Base-by-base conservation (phyloP, 2,888 invertebrate species). In the Ichneumoninae sp. region DNA sequence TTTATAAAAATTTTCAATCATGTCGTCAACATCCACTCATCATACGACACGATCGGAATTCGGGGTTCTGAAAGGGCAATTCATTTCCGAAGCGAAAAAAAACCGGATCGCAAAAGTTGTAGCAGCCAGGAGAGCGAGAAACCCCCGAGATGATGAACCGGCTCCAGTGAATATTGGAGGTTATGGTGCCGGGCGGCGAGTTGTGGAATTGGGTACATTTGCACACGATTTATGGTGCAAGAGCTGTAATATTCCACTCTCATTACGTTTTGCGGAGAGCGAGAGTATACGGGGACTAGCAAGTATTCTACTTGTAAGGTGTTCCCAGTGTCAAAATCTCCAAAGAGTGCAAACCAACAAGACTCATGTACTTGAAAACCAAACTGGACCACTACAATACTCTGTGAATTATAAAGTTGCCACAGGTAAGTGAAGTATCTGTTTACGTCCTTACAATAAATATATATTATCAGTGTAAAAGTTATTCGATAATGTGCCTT, bases 221-320 rank as follows among this genome's bases (percentile, higher is more conserved):
- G 83, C 60, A 5, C 13, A 68, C 19, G 69, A 81, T 26, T 66
- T 83, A 40, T 83, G 80, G 80, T 83, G 80, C 33, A 60, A 30
- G 26, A 13, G 19, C n/a, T 81, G 76, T 44, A 44, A 83, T 13
- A 68, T n/a, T 66, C 47, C 65, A 44, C 68, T 81, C 36, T 81
- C 76, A 16, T 50, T 83, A 26, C 70, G 76, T 57, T 44, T 19
- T 40, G 47, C 76, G 2, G 30, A 66, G 30, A 44, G 65, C 30
- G 65, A 83, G n/a, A 33, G 50, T n/a, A 70, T 36, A 13, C 8
- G 30, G 7, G 81, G 70, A 44, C 50, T 83, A 6, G 70, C 83
- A 30, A 30, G 4, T 30, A 63, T 68, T 44, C 7, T 81, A 16
- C 22, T 36, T 44, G 69, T 81, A 16, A 66, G 47, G 50, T 83